Evolutionary conservation across 2,113 vertebrate genomes (phyloP).

Genomic region (Herpailurus yagouaroundi): DNA sequence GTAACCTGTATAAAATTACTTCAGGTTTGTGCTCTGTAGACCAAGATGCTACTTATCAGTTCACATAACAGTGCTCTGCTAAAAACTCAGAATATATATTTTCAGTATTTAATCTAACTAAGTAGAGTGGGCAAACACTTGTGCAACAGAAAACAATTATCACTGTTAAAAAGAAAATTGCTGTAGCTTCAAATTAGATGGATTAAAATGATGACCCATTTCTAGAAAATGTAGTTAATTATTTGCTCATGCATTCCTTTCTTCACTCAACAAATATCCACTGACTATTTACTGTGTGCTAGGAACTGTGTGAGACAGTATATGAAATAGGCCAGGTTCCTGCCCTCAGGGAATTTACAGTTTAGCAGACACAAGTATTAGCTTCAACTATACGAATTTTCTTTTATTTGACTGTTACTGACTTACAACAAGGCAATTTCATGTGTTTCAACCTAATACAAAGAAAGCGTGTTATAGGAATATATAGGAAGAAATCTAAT

Average conservation of each 20-base stretch:
- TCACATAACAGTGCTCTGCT: not conserved
- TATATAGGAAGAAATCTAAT: not conserved
- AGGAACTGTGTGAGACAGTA: not conserved
- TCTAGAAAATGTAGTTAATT: not conserved
- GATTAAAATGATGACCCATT: constrained; percentile 17
- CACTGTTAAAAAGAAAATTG: not conserved
- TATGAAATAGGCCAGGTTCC: not conserved
- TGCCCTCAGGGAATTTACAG: not conserved
- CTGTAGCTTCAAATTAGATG: not conserved
- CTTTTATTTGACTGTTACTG: constrained; percentile 41
- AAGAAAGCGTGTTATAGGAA: not conserved
- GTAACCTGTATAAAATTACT: not conserved
- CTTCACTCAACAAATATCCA: not conserved
- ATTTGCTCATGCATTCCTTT: not conserved
- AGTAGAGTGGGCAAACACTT: not conserved
- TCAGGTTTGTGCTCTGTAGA: not conserved
- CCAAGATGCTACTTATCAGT: not conserved
- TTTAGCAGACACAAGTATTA: not conserved
- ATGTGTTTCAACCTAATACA: constrained; percentile 17
- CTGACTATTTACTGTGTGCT: not conserved
- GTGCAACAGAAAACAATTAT: constrained; percentile 13
- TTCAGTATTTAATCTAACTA: not conserved
- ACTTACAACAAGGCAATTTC: constrained; percentile 27
- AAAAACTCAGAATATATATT: not conserved
- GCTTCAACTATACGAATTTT: not conserved